These are phyloP conservation scores for Latrodectus hesperus DNA, from an alignment of 2,888 invertebrate genomes.

Conservation along the genomic window DNA sequence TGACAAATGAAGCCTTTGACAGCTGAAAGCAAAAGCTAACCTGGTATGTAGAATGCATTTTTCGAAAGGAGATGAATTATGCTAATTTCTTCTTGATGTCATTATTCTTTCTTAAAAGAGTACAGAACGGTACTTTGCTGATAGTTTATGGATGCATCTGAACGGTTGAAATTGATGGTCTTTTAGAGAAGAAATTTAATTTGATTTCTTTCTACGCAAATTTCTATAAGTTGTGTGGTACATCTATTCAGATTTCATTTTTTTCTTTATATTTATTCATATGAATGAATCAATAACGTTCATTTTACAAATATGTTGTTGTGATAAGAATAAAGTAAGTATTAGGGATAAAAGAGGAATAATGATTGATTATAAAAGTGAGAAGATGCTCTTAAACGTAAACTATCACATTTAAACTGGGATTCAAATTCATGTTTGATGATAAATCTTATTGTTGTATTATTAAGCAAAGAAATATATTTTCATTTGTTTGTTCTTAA, in stretches of 20 bases:
- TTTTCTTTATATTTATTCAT: no score
- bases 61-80: conserved; percentile 48
- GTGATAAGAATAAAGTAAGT: no score
- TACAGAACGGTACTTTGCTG: not conserved
- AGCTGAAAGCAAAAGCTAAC: conserved; percentile 33
- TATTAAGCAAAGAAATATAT: no score
- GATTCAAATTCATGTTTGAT: no score
- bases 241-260: not conserved
- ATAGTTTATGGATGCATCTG: not conserved
- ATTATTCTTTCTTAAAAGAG: conserved; percentile 55
- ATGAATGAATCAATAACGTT: no score
- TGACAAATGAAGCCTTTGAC: conserved; percentile 61
- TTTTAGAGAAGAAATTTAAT: not conserved
- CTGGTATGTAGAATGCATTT: not conserved
- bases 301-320: no score
- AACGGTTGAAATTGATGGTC: not conserved
- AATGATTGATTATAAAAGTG: no score
- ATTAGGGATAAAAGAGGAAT: no score
- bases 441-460: no score
- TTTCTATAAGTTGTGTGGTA: not conserved
- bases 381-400: no score
- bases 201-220: not conserved
- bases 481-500: no score
- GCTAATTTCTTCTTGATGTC: conserved; percentile 50
- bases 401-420: no score